These are phyloP conservation scores for Gryllus bimaculatus DNA, from an alignment of 1,140 invertebrate genomes.

Conservation along the genomic window DNA sequence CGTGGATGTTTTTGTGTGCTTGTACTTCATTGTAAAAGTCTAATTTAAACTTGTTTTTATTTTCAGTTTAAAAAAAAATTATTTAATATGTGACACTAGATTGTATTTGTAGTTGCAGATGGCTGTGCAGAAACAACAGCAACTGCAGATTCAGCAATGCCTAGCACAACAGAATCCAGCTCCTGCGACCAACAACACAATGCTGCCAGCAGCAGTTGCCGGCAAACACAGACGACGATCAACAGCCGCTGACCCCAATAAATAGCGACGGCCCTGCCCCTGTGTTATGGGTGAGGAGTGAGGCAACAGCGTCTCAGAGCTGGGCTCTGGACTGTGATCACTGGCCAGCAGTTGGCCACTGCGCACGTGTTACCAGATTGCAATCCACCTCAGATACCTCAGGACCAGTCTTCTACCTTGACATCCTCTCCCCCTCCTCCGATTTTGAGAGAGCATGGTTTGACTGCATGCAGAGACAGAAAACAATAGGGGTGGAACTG, in stretches of 20 bases:
- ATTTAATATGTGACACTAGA: not conserved
- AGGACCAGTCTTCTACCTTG: not conserved
- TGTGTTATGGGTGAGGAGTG: not conserved
- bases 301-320: not conserved
- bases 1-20: too few species aligned
- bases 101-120: not conserved
- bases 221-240: not conserved
- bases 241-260: not conserved
- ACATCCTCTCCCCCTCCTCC: not conserved
- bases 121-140: not conserved
- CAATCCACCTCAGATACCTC: not conserved
- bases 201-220: not conserved
- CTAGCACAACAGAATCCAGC: not conserved
- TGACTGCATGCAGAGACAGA: not conserved
- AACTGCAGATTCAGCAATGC: not conserved
- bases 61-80: too few species aligned
- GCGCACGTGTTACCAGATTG: not conserved
- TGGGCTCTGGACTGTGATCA: not conserved
- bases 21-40: too few species aligned
- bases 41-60: too few species aligned
- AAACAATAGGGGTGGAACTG: not conserved
- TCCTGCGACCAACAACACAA: not conserved
- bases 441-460: not conserved
- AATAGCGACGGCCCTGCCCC: not conserved
- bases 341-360: not conserved